Evolutionary conservation across 1,140 invertebrate species (phyloP), one percentile per base, ranked within the genome.

Genomic region (Paraescarpia echinospica): DNA sequence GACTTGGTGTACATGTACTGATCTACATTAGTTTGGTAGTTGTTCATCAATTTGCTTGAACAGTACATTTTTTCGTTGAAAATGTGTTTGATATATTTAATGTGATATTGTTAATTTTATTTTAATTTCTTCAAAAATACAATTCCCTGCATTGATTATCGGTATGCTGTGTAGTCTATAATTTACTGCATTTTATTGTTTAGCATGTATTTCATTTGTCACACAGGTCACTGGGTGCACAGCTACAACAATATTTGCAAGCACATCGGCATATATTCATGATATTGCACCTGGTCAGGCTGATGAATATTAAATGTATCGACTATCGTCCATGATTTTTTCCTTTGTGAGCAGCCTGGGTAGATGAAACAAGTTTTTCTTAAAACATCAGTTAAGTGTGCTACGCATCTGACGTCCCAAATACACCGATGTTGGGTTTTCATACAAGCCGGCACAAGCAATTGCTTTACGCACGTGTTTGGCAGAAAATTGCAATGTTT

Each of bases 401-500:
- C 9, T 77, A 77, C 8, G 22, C 59, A 77, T 77, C 59, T 12
- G 59, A 27, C 59, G 59, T 31, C 59, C 27, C 59, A 77, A 77
- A 18, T 4, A 77, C 59, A 77, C 59, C 22, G 59, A 77, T 77
- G 59, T 4, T 51, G 59, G 27, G 59, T 31, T 77, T 77, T 77
- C 59, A 77, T 77, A 77, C 0, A 77, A 77, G 59, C 59, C 59
- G 59, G 59, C 59, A 77, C 59, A 27, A 18, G 59, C 59, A 77
- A 77, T 31, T 77, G 59, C 59, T 77, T 77, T 77, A 77, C 59
- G 59, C 59, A 77, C 59, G 59, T 77, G 59, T 77, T 77, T 77
- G 59, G 59, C 59, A 77, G 59, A 77, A 77, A 77, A 77, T 77
- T 77, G 59, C 59, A 22, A 94, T 95, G 94, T 95, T 95, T 95